Evolutionary conservation across 2,888 invertebrate genomes (phyloP).

Genomic region (Polymixis flavicincta): DNA sequence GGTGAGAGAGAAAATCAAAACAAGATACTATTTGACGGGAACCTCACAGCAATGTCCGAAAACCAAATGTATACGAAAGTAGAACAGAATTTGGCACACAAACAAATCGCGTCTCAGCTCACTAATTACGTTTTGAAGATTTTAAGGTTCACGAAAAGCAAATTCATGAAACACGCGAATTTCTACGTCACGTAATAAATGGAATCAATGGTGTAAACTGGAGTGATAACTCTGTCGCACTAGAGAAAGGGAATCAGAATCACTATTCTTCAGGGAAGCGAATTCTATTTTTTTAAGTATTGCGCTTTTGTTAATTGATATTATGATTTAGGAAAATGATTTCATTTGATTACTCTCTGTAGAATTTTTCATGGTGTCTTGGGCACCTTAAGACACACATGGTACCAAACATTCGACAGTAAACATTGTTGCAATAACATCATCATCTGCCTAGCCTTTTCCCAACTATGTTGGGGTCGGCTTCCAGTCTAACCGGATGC

Average conservation of each 20-base stretch:
- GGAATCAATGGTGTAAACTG: background rate
- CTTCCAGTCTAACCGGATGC: no score
- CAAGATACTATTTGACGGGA: background rate
- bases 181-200: constrained; percentile 50
- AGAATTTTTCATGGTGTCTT: background rate
- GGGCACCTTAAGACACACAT: background rate
- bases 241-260: constrained; percentile 1
- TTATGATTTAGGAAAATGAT: background rate
- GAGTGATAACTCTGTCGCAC: constrained; percentile 8
- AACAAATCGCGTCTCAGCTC: constrained; percentile 59
- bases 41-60: constrained; percentile 28
- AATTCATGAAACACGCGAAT: constrained; percentile 56
- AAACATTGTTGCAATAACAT: background rate
- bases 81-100: constrained; percentile 39
- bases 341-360: background rate
- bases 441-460: no score
- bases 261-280: background rate
- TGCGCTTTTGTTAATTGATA: no score
- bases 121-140: constrained; percentile 65
- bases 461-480: no score
- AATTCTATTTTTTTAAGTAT: background rate
- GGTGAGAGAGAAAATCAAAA: background rate
- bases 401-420: background rate
- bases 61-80: constrained; percentile 32
- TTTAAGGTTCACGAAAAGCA: constrained; percentile 60